Base-by-base conservation (phyloP, 2,797 vertebrate species). In the Malacoctenus gilli region DNA sequence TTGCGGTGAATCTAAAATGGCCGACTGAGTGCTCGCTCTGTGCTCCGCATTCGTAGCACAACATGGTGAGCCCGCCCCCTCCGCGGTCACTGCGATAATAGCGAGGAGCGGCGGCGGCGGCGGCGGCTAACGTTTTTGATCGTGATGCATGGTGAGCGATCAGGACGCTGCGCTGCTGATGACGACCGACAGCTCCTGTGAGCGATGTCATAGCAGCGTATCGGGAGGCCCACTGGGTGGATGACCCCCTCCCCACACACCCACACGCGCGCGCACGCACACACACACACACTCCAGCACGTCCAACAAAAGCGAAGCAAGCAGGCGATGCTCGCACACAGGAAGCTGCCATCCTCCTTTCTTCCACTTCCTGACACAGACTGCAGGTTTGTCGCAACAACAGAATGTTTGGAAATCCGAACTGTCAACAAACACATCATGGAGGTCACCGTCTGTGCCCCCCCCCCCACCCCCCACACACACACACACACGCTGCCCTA, bases 101-200 rank as follows among this genome's bases (percentile, higher is more conserved):
- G 44, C 51, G 62, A 47, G 51, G 72, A 67, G n/a, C n/a, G n/a
- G n/a, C n/a, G n/a, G n/a, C n/a, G n/a, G n/a, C n/a, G n/a, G n/a
- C 68, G 63, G 75, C 35, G 44, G 57, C 57, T 40, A 28, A 11
- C 30, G 16, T 62, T 63, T 85, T 85, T 92, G 91, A 93, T 84
- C 80, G 68, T 93, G 91, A 92, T 93, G 59, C 8, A 48, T 89
- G 64, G 38, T 90, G 92, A 92, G 90, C 72, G 73, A 85, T 92
- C 89, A 85, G 82, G 88, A 76, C 47, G 75, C 72, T 43, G 78
- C 79, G 79, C 85, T 82, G 87, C 86, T 93, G 90, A 94, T 94
- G 21, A 12, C 73, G 83, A 79, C 75, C 92, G 93, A 93, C 93
- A 93, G 91, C 84, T 92, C 90, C 91, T 77, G 87, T 91, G 89